phyloP scores from a whole-genome alignment of 1,140 invertebrate species.

The Apolygus lucorum region DNA sequence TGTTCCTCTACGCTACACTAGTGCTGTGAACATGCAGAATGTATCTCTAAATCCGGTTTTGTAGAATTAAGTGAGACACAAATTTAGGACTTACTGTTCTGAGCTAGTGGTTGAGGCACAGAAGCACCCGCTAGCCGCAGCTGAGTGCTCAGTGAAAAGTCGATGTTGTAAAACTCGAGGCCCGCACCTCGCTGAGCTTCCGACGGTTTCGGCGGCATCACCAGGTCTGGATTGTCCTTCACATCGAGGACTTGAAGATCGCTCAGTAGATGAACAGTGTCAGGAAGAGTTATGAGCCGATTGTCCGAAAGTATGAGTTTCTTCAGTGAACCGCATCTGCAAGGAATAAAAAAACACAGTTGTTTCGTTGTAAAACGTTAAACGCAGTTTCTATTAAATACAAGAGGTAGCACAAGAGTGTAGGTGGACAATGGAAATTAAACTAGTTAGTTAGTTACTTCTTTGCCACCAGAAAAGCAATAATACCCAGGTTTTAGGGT shows the following conservation, averaged over 20 bases:
- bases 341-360: slow-evolving; percentile 29
- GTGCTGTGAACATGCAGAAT: too few relatives aligned
- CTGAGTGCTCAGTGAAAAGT: slow-evolving; percentile 95
- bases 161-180: slow-evolving; percentile 95
- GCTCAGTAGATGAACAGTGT: slow-evolving; percentile 91
- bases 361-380: too few relatives aligned
- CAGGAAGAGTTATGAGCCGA: slow-evolving; percentile 89
- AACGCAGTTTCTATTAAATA: not conserved
- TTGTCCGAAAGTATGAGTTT: slow-evolving; percentile 90
- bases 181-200: slow-evolving; percentile 71
- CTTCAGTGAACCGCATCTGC: slow-evolving; percentile 89
- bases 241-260: slow-evolving; percentile 85
- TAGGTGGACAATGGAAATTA: not conserved
- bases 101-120: slow-evolving; percentile 59
- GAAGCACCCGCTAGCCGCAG: slow-evolving; percentile 84
- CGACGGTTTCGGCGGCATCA: slow-evolving; percentile 94
- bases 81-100: slow-evolving; percentile 52
- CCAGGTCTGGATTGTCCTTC: slow-evolving; percentile 86
- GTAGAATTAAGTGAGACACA: too few relatives aligned
- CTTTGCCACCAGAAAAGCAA: too few relatives aligned
- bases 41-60: too few relatives aligned
- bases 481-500: too few relatives aligned
- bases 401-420: not conserved
- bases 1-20: too few relatives aligned
- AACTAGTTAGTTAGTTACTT: too few relatives aligned